Evolutionary conservation across 1,140 invertebrate species (phyloP).

Genomic region (Bombus consobrinus): DNA sequence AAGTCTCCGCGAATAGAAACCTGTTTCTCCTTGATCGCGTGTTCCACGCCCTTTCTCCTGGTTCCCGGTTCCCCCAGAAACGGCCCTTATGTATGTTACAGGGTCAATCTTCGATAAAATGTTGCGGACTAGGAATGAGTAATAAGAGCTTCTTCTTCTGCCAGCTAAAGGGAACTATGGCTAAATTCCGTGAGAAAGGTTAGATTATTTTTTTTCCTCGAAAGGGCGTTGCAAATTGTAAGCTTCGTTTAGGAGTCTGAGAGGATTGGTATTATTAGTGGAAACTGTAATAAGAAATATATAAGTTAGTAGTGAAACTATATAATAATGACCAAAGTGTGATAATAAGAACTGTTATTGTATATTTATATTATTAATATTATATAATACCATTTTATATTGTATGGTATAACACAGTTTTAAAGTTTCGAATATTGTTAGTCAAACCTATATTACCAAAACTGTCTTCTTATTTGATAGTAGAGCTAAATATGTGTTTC

Average conservation of each 20-base stretch:
- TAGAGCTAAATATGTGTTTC: no score
- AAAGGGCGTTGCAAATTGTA: neutral
- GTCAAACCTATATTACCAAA: no score
- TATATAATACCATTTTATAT: neutral
- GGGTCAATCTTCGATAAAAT: conserved; percentile 25
- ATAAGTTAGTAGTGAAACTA: neutral
- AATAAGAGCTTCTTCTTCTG: neutral
- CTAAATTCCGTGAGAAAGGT: conserved; percentile 1
- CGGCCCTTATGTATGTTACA: conserved; percentile 29
- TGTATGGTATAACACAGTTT: neutral
- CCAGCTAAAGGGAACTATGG: neutral
- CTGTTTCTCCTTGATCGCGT: conserved; percentile 31
- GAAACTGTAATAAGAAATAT: neutral
- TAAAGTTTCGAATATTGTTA: no score
- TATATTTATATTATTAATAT: neutral
- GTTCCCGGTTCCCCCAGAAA: neutral
- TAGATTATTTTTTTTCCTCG: neutral
- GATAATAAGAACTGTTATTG: neutral
- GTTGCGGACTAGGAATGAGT: neutral
- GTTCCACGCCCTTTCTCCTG: conserved; percentile 36
- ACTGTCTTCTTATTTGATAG: no score
- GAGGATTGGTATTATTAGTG: neutral
- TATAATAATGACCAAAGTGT: neutral
- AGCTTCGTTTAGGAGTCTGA: neutral
- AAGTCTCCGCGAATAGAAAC: conserved; percentile 42